Conservation (phyloP, 1,140 invertebrate genomes). For the Drosophila persimilis region DNA sequence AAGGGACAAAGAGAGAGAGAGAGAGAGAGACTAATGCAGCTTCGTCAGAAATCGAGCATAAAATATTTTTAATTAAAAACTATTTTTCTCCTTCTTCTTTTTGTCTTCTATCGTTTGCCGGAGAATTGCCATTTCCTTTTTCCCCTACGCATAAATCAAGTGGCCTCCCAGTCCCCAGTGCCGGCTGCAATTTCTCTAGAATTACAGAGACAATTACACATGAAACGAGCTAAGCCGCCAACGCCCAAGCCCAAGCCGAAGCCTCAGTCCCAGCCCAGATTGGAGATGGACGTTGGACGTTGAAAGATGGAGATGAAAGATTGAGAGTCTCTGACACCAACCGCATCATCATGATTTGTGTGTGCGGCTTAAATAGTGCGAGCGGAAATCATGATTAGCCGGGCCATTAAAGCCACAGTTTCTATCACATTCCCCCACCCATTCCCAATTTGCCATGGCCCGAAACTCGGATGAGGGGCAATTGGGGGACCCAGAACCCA, state of each 20-base stretch:
- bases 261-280: constrained; percentile 21
- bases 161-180: constrained; percentile 4
- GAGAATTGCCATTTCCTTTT: constrained; percentile 53
- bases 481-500: no score
- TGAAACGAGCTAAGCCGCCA: constrained; percentile 55
- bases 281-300: not conserved
- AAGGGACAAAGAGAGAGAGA: no score
- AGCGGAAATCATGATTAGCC: constrained; percentile 79
- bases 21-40: constrained; percentile 56
- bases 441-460: not conserved
- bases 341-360: constrained; percentile 55
- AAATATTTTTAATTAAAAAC: constrained; percentile 80
- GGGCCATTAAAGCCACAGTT: constrained; percentile 54
- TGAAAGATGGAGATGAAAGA: not conserved
- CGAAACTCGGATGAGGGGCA: no score
- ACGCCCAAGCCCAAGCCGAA: constrained; percentile 37
- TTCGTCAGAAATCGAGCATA: constrained; percentile 81
- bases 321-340: constrained; percentile 40
- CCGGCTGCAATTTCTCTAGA: constrained; percentile 73
- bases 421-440: not conserved
- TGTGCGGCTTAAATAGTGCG: constrained; percentile 55
- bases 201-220: constrained; percentile 71
- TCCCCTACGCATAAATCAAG: constrained; percentile 73
- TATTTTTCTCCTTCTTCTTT: constrained; percentile 29
- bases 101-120: not conserved